phyloP scores from a whole-genome alignment of 2,888 invertebrate species.

The Malacosoma neustria region DNA sequence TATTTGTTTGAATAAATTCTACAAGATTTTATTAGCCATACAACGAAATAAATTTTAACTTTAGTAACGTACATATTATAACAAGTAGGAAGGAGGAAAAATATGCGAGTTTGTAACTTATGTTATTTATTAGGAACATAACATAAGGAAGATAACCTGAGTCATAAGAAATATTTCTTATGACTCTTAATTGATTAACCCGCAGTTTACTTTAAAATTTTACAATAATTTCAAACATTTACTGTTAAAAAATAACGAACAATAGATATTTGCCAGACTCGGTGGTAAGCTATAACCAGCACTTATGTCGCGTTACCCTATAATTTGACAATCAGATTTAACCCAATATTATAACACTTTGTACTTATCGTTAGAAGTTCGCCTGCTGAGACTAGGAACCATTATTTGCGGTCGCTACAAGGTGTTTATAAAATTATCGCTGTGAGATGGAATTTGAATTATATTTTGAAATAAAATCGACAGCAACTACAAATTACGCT shows the following conservation, averaged over 20 bases:
- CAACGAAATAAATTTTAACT: no score
- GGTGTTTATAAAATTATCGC: slow-evolving; percentile 48
- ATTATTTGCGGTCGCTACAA: slow-evolving; percentile 63
- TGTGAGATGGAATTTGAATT: slow-evolving; percentile 28
- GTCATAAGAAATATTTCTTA: no score
- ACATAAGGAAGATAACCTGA: no score
- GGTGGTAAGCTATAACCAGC: slow-evolving; percentile 28
- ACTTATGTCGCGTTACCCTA: slow-evolving; percentile 61
- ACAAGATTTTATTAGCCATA: no score
- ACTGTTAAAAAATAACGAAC: slow-evolving; percentile 24
- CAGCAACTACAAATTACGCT: slow-evolving; percentile 27
- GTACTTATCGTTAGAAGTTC: slow-evolving; percentile 28
- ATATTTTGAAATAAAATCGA: slow-evolving; percentile 21
- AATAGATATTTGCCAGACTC: slow-evolving; percentile 29
- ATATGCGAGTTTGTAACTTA: no score
- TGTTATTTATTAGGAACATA: no score
- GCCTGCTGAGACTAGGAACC: slow-evolving; percentile 49
- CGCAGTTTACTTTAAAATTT: no score
- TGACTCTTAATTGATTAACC: no score
- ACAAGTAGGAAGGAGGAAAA: slow-evolving; percentile 2
- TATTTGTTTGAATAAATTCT: no score
- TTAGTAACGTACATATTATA: no score
- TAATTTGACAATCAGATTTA: slow-evolving; percentile 61
- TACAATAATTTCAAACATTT: background rate
- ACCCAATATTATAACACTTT: slow-evolving; percentile 36